Conservation (phyloP, 1,140 invertebrate species). For the Uloborus diversus region DNA sequence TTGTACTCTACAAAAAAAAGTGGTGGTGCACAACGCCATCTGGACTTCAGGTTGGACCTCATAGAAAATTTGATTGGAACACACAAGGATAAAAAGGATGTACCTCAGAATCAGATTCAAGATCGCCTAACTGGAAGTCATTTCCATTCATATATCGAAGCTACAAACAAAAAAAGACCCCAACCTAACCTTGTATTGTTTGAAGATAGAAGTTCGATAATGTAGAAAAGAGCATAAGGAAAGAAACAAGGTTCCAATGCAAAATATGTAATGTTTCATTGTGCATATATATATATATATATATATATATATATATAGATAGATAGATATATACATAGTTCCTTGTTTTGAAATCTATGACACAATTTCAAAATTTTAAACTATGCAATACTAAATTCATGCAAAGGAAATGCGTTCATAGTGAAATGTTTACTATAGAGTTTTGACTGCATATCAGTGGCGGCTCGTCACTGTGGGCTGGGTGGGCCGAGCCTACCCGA, state of each 20-base stretch:
- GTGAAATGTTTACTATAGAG: too few relatives aligned
- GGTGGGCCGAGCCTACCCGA: too few relatives aligned
- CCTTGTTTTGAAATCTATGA: conserved; percentile 19
- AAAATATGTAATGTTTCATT: conserved; percentile 11
- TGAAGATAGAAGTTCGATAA: background rate
- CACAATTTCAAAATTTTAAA: background rate
- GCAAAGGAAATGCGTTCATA: too few relatives aligned
- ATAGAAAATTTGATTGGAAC: background rate
- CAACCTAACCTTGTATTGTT: background rate
- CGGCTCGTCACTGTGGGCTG: too few relatives aligned
- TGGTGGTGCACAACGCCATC: background rate
- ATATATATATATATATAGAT: too few relatives aligned
- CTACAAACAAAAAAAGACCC: conserved; percentile 1
- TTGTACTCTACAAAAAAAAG: conserved; percentile 6
- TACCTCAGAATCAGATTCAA: too few relatives aligned
- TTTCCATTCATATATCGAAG: background rate
- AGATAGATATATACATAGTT: too few relatives aligned
- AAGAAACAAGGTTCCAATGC: background rate
- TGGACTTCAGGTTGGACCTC: conserved; percentile 3
- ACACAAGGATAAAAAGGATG: background rate
- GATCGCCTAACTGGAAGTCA: background rate
- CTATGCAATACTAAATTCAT: too few relatives aligned
- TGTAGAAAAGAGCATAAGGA: background rate
- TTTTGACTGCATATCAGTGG: too few relatives aligned
- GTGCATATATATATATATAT: too few relatives aligned